Evolutionary conservation across 92 coral and sea anemone genomes (phyloP), one percentile per base, ranked within the genome.

Genomic region (Actinernus sp.): DNA sequence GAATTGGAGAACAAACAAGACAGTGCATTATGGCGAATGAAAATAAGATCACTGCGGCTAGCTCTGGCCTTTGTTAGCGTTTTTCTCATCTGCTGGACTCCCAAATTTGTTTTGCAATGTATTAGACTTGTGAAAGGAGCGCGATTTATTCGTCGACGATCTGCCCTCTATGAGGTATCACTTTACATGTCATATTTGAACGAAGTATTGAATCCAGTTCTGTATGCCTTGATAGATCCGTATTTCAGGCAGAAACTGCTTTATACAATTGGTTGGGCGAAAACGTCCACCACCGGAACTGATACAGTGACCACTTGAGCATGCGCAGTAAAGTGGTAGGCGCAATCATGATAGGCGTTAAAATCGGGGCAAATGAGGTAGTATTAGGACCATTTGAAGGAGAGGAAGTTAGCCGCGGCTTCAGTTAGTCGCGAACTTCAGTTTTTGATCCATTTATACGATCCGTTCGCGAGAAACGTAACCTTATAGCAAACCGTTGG

Each of bases 61-160:
- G 78, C 93, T 18, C 53, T 76, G 13, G 73, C 84, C 18, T 74
- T 87, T 27, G 51, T 82, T 31, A 65, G 46, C 21, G 41, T 76
- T 14, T 87, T 87, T 57, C 0, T 81, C 8, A 38, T 87, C 34
- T 87, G 93, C 44, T 87, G 93, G 93, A 24, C 75, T 0, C 93
- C 93, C 12, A 74, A 81, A 40, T 74, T 87, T 31, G 88, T 87
- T 1, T 1, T 74, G 67, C 47, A 61, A 30, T 21, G 65, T 40
- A 60, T 61, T 69, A 65, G 93, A 31, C 20, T 85, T 20, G 81
- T 65, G 19, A 31, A 24, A 12, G 96, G 96, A 2, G 70, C 85
- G 6, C 69, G 55, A 3, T 20, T 29, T 12, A 78, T 85, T 2
- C 65, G 69, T 40, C 61, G 90, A 1, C 28, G 78, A 4, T 48